Conservation (phyloP, 1,140 invertebrate species). For the Aphelinus certus region DNA sequence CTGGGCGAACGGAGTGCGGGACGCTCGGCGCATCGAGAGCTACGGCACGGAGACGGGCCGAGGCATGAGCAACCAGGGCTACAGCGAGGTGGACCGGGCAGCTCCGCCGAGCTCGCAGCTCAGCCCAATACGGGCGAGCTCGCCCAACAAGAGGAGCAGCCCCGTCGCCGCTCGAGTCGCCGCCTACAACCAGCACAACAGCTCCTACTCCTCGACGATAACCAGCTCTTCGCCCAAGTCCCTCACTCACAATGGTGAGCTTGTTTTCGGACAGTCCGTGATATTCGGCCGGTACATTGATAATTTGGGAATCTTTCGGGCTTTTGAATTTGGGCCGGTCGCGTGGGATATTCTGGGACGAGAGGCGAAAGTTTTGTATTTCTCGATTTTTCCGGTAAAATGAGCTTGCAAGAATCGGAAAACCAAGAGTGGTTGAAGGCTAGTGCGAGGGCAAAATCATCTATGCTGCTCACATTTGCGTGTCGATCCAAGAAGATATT, state of each 20-base stretch:
- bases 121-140: constrained; percentile 52
- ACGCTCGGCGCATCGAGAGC: constrained; percentile 56
- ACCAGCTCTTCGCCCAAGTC: constrained; percentile 53
- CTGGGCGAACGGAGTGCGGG: constrained; percentile 59
- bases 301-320: too few species aligned
- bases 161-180: constrained; percentile 48
- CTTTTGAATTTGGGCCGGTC: too few species aligned
- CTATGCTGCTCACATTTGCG: too few species aligned
- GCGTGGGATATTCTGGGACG: too few species aligned
- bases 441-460: too few species aligned
- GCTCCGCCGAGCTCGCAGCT: constrained; percentile 50
- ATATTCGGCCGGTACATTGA: too few species aligned
- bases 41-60: constrained; percentile 56
- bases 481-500: too few species aligned
- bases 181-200: constrained; percentile 57
- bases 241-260: constrained; percentile 47
- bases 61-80: constrained; percentile 50
- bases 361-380: too few species aligned
- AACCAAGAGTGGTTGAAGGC: too few species aligned
- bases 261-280: too few species aligned
- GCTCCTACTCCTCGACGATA: constrained; percentile 51
- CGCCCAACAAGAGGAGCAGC: constrained; percentile 47
- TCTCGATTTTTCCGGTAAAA: too few species aligned
- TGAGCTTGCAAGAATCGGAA: too few species aligned
- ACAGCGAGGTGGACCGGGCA: constrained; percentile 57